These are phyloP conservation scores for Hyaena hyaena DNA, from an alignment of 2,113 vertebrate species.

Conservation along the genomic window DNA sequence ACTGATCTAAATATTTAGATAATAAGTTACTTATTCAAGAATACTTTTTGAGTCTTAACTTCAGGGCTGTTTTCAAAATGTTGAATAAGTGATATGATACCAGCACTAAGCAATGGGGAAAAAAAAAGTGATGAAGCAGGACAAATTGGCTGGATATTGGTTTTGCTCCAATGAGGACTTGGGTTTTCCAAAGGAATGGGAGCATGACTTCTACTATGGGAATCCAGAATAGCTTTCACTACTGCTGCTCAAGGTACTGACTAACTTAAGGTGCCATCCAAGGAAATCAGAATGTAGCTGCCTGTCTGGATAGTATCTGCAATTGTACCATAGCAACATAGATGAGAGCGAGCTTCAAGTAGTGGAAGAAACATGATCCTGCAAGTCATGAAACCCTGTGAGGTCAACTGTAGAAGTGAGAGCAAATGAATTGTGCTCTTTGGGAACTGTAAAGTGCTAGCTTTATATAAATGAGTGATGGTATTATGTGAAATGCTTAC, in stretches of 20 bases:
- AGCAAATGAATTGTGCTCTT: not conserved
- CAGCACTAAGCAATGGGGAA: not conserved
- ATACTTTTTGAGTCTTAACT: not conserved
- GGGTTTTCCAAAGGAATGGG: not conserved
- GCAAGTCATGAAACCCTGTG: not conserved
- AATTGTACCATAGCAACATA: not conserved
- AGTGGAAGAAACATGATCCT: not conserved
- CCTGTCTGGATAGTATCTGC: not conserved
- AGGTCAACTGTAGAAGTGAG: not conserved
- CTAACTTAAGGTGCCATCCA: not conserved
- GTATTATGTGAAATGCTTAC: conserved; percentile 83
- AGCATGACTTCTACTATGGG: not conserved
- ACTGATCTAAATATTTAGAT: not conserved
- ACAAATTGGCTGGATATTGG: not conserved
- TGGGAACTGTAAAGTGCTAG: not conserved
- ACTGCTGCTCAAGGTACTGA: not conserved
- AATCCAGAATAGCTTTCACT: not conserved
- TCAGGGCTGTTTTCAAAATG: not conserved
- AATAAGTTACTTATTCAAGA: not conserved
- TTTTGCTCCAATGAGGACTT: not conserved
- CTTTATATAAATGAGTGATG: not conserved
- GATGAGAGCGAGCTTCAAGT: not conserved
- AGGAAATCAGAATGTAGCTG: not conserved
- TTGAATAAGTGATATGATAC: not conserved
- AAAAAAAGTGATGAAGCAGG: not conserved